Evolutionary conservation across 2,888 invertebrate species (phyloP), one percentile per base, ranked within the genome.

Genomic region (Conops quadrifasciatus): DNA sequence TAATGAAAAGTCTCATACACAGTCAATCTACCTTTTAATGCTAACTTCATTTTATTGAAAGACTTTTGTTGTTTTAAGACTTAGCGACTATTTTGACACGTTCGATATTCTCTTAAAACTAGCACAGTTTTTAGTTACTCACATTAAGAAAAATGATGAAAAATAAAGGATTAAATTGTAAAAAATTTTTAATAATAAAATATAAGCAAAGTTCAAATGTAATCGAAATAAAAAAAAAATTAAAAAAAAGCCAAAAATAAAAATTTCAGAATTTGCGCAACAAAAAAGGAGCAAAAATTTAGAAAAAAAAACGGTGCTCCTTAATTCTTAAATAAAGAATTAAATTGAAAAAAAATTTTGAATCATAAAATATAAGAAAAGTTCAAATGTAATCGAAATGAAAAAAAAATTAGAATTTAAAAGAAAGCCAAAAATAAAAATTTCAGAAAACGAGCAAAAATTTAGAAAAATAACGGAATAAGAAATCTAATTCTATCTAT

Each of bases 1-100:
- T 36, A 36, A 7, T 36, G 36, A 36, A 9, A 36, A 36, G n/a
- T n/a, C n/a, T n/a, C n/a, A n/a, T n/a, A 36, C 5, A 36, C 4
- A 9, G 9, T 36, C 36, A 9, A 36, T 36, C 9, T 36, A 36
- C 9, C 9, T 36, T 36, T 36, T 36, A 36, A 36, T 36, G 36
- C 36, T 36, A 36, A 36, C 9, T 36, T 36, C 36, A 36, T 4
- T 36, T 36, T 36, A 36, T 36, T 36, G 36, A 7, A 36, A 36
- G 36, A 36, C 36, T 62, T 62, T 62, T 62, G 28, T 68, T 7
- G 9, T 36, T 36, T 68, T n/a, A 51, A 47, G 21, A 62, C 68
- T 68, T 62, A 62, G 15, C 26, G 62, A 36, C 60, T 68, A 62
- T 15, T 49, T 68, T 68, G 51, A 68, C 68, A 68, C 68, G 62